Percentiles rank a stretch among this genome's conserved stretches.
Evolutionary conservation across 2,888 invertebrate genomes (phyloP).

Genomic region (Eristalis intricaria): DNA sequence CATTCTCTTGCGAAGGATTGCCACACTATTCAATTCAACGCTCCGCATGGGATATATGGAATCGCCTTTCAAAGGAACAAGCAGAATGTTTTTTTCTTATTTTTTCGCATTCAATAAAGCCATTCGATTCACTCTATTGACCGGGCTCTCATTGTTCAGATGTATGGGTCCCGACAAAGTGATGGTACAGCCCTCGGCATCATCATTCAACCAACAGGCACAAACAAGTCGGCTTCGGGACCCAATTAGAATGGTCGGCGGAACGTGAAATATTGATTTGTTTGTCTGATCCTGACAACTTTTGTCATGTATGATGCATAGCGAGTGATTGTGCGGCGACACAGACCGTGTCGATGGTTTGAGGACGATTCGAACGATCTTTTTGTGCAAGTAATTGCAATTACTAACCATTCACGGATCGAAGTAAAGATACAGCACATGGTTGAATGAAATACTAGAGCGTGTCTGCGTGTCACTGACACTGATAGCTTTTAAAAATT

Average conservation of each 20-base stretch:
- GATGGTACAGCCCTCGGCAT: not conserved
- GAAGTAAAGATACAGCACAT: constrained; percentile 9
- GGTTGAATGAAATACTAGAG: constrained; percentile 36
- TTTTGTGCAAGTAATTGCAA: constrained; percentile 30
- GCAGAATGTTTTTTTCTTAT: not conserved
- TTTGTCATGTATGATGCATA: not conserved
- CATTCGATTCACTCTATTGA: not conserved
- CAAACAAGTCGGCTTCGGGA: not conserved
- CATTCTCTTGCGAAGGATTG: not conserved
- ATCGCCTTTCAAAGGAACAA: not conserved
- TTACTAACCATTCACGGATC: constrained; percentile 11
- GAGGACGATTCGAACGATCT: not conserved
- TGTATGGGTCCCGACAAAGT: not conserved
- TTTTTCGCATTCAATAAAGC: not conserved
- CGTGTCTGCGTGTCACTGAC: constrained; percentile 25
- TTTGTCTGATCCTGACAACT: not conserved
- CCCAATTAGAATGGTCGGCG: not conserved
- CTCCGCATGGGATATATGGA: not conserved
- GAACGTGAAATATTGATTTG: constrained; percentile 16
- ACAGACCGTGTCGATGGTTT: not conserved
- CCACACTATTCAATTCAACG: not conserved
- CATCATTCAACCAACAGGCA: not conserved
- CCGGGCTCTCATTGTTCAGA: not conserved
- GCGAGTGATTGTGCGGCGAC: not conserved
- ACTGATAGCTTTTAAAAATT: constrained; percentile 46